Evolutionary conservation across 2,888 invertebrate species (phyloP).

Genomic region (Rapana venosa): DNA sequence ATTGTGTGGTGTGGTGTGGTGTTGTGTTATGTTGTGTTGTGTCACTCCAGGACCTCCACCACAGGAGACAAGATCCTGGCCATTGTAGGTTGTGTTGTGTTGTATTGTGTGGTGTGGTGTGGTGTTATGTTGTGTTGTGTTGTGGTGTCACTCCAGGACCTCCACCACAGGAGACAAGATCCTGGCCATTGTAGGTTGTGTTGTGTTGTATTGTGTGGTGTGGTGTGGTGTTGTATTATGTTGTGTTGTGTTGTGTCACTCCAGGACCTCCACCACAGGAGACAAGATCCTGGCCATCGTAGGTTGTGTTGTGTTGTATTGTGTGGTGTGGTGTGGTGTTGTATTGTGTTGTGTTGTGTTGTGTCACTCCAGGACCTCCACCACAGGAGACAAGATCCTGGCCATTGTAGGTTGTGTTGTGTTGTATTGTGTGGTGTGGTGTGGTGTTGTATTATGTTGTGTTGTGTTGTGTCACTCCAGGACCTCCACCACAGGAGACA

Average conservation of each 20-base stretch:
- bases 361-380: conserved; percentile 84
- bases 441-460: too few relatives aligned
- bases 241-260: conserved; percentile 81
- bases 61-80: too few relatives aligned
- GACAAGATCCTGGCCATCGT: conserved; percentile 66
- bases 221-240: too few relatives aligned
- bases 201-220: not conserved
- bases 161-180: conserved; percentile 72
- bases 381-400: conserved; percentile 68
- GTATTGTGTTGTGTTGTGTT: not conserved
- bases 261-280: conserved; percentile 79
- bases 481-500: conserved; percentile 70
- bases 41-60: too few relatives aligned
- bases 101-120: too few relatives aligned
- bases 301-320: conserved; percentile 47
- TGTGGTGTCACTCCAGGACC: conserved; percentile 82
- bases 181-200: conserved; percentile 62
- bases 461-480: conserved; percentile 83
- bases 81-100: too few relatives aligned
- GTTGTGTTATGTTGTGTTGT: too few relatives aligned
- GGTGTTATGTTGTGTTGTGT: too few relatives aligned
- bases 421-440: too few relatives aligned
- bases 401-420: conserved; percentile 60
- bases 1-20: too few relatives aligned
- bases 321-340: too few relatives aligned